Percentiles rank a stretch among this genome's conserved stretches.
phyloP scores from a whole-genome alignment of 2,888 invertebrate genomes.

The Aphodius sticticus region DNA sequence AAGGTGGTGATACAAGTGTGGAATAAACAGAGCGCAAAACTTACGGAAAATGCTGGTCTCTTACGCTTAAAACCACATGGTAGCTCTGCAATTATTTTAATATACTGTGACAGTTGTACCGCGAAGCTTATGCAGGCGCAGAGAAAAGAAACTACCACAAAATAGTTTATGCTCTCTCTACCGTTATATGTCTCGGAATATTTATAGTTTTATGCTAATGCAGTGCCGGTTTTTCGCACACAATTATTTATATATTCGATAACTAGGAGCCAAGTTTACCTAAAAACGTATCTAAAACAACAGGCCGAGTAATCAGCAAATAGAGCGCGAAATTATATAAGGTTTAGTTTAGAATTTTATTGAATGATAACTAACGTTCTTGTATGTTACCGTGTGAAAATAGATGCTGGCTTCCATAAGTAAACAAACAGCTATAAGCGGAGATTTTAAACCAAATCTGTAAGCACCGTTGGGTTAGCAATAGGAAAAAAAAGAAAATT shows the following conservation, averaged over 20 bases:
- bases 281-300: not conserved
- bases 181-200: slow-evolving; percentile 31
- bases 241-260: slow-evolving; percentile 22
- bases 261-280: not conserved
- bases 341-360: not conserved
- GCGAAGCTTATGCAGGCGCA: slow-evolving; percentile 27
- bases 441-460: too few relatives aligned
- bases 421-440: too few relatives aligned
- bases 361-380: not conserved
- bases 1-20: not conserved
- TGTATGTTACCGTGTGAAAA: not conserved
- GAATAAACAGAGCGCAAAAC: not conserved
- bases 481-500: too few relatives aligned
- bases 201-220: slow-evolving; percentile 33
- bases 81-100: slow-evolving; percentile 27
- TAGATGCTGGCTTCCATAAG: too few relatives aligned
- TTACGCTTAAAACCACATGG: slow-evolving; percentile 11
- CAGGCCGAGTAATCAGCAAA: not conserved
- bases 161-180: slow-evolving; percentile 34
- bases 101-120: slow-evolving; percentile 29
- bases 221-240: not conserved
- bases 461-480: too few relatives aligned
- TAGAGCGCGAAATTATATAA: not conserved
- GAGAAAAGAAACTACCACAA: slow-evolving; percentile 1
- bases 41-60: not conserved